phyloP scores from a whole-genome alignment of 2,113 vertebrate species.

The Oreochromis spilurus region DNA sequence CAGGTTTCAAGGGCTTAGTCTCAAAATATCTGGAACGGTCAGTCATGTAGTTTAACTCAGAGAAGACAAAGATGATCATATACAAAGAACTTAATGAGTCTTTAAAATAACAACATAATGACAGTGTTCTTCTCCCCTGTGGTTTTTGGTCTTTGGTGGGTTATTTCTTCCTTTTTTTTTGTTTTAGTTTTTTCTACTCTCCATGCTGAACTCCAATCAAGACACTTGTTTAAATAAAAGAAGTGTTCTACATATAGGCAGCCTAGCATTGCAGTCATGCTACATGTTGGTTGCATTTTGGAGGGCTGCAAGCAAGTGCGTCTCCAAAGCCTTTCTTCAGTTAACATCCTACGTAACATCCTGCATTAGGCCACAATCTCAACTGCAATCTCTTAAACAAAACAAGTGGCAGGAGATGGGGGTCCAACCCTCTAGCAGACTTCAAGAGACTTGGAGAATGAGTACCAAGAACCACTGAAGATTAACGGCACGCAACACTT shows the following conservation, averaged over 20 bases:
- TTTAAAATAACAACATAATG: background rate
- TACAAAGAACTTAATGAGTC: background rate
- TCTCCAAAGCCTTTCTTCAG: background rate
- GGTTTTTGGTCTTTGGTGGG: background rate
- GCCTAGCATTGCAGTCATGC: background rate
- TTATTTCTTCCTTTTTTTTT: accelerated
- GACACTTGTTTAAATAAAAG: background rate
- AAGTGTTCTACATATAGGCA: background rate
- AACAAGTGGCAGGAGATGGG: background rate
- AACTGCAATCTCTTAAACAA: background rate
- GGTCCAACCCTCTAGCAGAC: background rate
- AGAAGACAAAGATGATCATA: background rate
- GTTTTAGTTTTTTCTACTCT: background rate
- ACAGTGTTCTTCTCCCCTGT: background rate
- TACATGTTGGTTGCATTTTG: background rate
- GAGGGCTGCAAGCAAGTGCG: background rate
- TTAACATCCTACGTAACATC: background rate
- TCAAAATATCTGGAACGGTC: background rate
- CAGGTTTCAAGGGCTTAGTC: accelerated
- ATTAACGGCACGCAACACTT: background rate
- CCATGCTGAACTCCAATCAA: background rate
- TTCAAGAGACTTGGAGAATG: background rate
- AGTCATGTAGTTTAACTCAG: background rate
- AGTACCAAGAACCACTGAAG: background rate
- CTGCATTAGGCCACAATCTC: background rate